Evolutionary conservation across 2,113 vertebrate species (phyloP).

Genomic region (Clarias macrocephalus): DNA sequence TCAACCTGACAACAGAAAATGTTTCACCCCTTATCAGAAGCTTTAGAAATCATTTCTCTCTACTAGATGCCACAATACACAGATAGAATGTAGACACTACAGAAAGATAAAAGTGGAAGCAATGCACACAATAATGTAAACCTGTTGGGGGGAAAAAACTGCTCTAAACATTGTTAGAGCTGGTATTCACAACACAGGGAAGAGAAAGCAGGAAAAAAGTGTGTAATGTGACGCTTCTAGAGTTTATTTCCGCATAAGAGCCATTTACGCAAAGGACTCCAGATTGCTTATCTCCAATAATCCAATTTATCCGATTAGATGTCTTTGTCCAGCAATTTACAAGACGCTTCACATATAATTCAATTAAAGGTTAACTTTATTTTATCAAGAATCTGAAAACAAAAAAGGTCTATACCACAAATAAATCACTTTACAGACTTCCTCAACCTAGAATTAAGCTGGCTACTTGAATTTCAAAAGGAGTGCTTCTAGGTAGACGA

Average conservation of each 20-base stretch:
- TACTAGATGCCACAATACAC: conserved; percentile 1
- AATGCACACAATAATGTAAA: neutral
- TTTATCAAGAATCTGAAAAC: neutral
- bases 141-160: neutral
- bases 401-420: neutral
- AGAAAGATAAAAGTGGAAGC: neutral
- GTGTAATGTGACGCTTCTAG: neutral
- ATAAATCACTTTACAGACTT: neutral
- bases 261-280: conserved; percentile 28
- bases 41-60: neutral
- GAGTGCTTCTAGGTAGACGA: neutral
- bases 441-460: neutral
- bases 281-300: conserved; percentile 44
- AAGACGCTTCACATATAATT: neutral
- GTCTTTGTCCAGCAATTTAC: neutral
- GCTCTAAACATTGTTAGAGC: neutral
- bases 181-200: neutral
- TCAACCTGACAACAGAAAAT: conserved; percentile 34
- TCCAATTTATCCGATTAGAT: conserved; percentile 7
- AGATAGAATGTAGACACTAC: neutral
- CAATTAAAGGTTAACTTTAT: neutral
- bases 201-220: neutral
- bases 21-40: conserved; percentile 30
- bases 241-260: conserved; percentile 28
- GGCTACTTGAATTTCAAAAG: neutral